Conservation (phyloP, 92 coral and sea anemone genomes). For the Isaurus tuberculatus region DNA sequence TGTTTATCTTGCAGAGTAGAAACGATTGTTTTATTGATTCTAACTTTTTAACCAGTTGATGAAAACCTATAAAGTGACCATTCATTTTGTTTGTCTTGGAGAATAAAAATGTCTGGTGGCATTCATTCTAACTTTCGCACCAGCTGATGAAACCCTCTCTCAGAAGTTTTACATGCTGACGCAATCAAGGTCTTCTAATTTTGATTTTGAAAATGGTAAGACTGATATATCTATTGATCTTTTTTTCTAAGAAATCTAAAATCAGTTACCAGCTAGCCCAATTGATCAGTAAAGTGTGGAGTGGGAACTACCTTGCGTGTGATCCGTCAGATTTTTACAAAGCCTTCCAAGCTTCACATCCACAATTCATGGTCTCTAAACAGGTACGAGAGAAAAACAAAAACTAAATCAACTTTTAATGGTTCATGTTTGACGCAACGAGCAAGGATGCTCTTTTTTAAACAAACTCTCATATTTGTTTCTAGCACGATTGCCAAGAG, state of each 20-base stretch:
- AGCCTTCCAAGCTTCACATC: constrained; percentile 53
- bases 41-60: too few species aligned
- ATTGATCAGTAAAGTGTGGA: constrained; percentile 75
- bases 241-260: not conserved
- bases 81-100: too few species aligned
- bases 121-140: too few species aligned
- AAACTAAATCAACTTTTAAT: not conserved
- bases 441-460: not conserved
- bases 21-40: too few species aligned
- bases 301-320: constrained; percentile 78
- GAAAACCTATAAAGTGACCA: too few species aligned
- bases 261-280: constrained; percentile 62
- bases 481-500: constrained; percentile 86
- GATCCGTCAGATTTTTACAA: constrained; percentile 75
- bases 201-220: too few species aligned
- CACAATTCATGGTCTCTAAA: constrained; percentile 56
- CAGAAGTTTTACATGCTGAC: too few species aligned
- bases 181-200: too few species aligned
- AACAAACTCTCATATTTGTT: not conserved
- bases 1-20: too few species aligned
- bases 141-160: too few species aligned
- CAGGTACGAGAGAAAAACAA: constrained; percentile 29
- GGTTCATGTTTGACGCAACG: not conserved
- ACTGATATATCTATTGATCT: not conserved
- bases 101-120: too few species aligned